These are phyloP conservation scores for Tachina lurida DNA, from an alignment of 2,888 invertebrate genomes.

Conservation along the genomic window DNA sequence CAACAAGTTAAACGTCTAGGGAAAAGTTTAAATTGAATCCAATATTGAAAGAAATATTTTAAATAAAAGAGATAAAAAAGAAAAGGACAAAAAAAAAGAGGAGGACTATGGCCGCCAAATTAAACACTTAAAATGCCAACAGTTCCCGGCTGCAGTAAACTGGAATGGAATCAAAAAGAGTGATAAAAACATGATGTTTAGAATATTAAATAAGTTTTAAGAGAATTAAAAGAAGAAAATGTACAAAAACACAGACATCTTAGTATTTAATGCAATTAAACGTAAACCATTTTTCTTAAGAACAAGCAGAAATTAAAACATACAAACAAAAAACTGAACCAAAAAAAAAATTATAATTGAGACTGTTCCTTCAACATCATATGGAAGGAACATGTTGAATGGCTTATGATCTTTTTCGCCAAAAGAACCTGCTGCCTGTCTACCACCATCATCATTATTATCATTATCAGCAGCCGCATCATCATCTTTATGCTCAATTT, in stretches of 20 bases:
- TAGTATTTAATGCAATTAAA: constrained; percentile 33
- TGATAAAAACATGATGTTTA: constrained; percentile 43
- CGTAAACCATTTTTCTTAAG: constrained; percentile 32
- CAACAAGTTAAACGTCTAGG: constrained; percentile 29
- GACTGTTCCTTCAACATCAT: constrained; percentile 47
- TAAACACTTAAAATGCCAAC: constrained; percentile 33
- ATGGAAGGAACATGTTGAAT: not conserved
- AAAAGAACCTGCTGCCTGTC: constrained; percentile 13
- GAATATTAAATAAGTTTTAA: constrained; percentile 60
- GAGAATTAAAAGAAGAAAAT: constrained; percentile 10
- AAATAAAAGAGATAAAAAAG: not conserved
- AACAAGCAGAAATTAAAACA: constrained; percentile 36
- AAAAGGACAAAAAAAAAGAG: not conserved
- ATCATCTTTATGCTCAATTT: constrained; percentile 1
- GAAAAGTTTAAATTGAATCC: constrained; percentile 30
- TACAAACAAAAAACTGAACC: not conserved
- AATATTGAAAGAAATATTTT: constrained; percentile 17
- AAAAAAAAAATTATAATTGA: constrained; percentile 5
- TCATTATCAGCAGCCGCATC: not conserved
- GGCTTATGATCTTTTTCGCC: constrained; percentile 24
- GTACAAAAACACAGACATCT: no score
- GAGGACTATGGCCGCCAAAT: not conserved
- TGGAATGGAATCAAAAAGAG: constrained; percentile 8
- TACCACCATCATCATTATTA: constrained; percentile 31
- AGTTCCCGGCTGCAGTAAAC: not conserved